phyloP scores from a whole-genome alignment of 2,113 vertebrate species.

The Salvelinus fontinalis region DNA sequence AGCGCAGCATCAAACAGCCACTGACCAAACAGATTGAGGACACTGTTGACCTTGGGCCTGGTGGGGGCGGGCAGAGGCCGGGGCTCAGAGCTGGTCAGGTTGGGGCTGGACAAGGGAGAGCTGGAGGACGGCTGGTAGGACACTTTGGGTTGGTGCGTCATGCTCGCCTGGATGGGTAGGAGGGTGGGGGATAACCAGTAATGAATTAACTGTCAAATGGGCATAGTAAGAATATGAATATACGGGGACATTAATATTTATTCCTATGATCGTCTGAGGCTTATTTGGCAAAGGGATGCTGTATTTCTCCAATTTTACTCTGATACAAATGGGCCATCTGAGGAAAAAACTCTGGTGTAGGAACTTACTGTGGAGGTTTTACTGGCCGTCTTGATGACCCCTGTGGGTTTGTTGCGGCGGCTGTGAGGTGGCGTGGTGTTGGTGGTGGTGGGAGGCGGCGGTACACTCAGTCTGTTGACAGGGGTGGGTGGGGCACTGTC shows the following conservation, averaged over 20 bases:
- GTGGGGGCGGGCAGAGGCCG: constrained; percentile 84
- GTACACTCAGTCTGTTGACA: constrained; percentile 84
- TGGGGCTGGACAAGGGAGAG: constrained; percentile 86
- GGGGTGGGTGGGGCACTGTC: constrained; percentile 90
- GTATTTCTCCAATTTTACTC: too few relatives aligned
- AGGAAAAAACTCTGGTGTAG: not conserved
- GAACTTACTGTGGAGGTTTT: constrained; percentile 81
- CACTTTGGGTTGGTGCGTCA: constrained; percentile 80
- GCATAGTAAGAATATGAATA: too few relatives aligned
- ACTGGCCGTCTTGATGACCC: constrained; percentile 82
- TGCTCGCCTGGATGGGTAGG: constrained; percentile 68
- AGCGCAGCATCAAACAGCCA: constrained; percentile 94
- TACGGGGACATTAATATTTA: too few relatives aligned
- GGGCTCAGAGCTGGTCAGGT: constrained; percentile 87
- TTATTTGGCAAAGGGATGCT: too few relatives aligned
- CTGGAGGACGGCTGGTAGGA: constrained; percentile 82
- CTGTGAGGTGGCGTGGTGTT: constrained; percentile 88
- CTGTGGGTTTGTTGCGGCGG: constrained; percentile 83
- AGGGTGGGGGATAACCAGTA: not conserved
- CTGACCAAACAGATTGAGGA: constrained; percentile 90
- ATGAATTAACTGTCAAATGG: too few relatives aligned
- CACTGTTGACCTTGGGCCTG: constrained; percentile 91
- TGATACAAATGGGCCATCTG: too few relatives aligned
- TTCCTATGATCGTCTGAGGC: too few relatives aligned
- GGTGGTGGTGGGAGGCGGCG: constrained; percentile 66